Evolutionary conservation across 2,113 vertebrate species (phyloP), one percentile per base, ranked within the genome.

Genomic region (Dermatemys mawii): DNA sequence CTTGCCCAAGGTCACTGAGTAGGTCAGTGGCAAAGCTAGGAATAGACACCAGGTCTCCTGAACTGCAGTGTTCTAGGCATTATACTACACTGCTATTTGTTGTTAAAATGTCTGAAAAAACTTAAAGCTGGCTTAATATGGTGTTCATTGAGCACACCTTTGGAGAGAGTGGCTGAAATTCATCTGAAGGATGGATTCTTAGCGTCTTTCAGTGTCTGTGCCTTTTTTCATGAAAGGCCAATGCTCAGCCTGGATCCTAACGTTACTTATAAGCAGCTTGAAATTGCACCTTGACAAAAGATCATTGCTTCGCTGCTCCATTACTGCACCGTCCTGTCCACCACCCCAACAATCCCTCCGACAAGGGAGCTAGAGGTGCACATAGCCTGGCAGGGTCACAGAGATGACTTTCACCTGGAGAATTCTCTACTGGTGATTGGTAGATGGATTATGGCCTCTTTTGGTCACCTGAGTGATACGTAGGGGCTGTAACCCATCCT

Each of bases 231-330:
- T 12, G 13, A 5, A 26, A 50, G 14, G 12, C 14, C 29, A 32
- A 50, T 26, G 24, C 11, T 76, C 3, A 1, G 46, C 46, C 46
- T 8, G 5, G 46, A 3, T 16, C 3, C 12, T 55, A 44, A 9
- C 17, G 67, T 14, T 10, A 0, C 75, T 29, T 2, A 0, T 13
- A 60, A 53, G 6, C 32, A n/a, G 14, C 8, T n/a, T n/a, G 35
- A 67, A 67, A n/a, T 35, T 19, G 35, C 16, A n/a, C 17, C 3
- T 46, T 46, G 46, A 46, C 8, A 46, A 8, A 46, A 46, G 46
- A 8, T 46, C 46, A n/a, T n/a, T n/a, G 17, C 16, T n/a, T n/a
- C 32, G 6, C 35, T n/a, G 8, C 32, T 67, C 6, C 32, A 35
- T 8, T 16, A 67, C 35, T n/a, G 35, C 63, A 16, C 14, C 16